Evolutionary conservation across 2,888 invertebrate species (phyloP), one percentile per base, ranked within the genome.

Genomic region (Nomada fucata): DNA sequence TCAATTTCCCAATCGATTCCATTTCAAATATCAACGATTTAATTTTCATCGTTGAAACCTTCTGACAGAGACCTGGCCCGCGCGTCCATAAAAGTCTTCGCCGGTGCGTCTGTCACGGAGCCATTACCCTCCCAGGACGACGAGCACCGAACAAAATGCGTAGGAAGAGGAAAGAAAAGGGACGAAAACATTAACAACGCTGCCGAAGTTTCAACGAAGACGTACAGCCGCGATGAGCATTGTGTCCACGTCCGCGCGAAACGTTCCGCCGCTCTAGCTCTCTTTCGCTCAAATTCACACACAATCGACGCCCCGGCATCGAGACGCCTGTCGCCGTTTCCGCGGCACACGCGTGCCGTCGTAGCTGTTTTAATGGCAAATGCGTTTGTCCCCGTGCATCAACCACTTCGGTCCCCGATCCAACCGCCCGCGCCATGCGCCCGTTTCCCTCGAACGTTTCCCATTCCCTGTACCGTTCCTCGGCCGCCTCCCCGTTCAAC

Each of bases 361-460:
- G 80, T 84, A 84, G 81, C 90, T 86, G 89, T 90, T 90, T 89
- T 89, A 89, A 88, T 88, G 89, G 87, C 86, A 86, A 90, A 90
- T 90, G 90, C 88, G 88, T 89, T 90, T 89, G 89, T 89, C 85
- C 89, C 90, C 75, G 90, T 89, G 88, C 88, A 89, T 90, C 89
- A 89, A 85, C 87, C 88, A 86, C 89, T 89, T 89, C 86, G 88
- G 85, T 86, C 79, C 7, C 85, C 84, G 87, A 86, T 85, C 85
- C 83, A 61, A 67, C 68, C 65, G 18, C 86, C 74, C 85, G 72
- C 72, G 64, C 81, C 74, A 63, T 44, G 72, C 75, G 63, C 79
- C 65, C 69, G 79, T 52, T 76, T 81, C 80, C 81, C 86, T 77
- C 79, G 76, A 83, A 79, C 83, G 76, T 79, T 84, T 76, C 70